These are phyloP conservation scores for Podabrus alpinus DNA, from an alignment of 2,888 invertebrate species.

Conservation along the genomic window DNA sequence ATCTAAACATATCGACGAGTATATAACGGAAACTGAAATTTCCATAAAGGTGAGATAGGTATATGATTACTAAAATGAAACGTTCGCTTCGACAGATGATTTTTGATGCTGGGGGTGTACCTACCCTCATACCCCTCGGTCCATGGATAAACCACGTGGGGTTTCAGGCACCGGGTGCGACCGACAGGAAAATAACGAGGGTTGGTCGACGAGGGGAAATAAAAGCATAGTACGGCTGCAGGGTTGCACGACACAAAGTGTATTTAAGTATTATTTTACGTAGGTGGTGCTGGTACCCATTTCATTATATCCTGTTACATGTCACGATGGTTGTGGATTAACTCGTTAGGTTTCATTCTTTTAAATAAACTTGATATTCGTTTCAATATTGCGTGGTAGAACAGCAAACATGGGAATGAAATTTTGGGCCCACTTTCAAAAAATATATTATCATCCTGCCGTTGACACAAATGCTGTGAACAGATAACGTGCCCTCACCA, in stretches of 20 bases:
- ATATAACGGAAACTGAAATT: constrained; percentile 21
- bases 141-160: constrained; percentile 34
- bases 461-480: constrained; percentile 3
- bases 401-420: background rate
- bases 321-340: background rate
- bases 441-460: background rate
- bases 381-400: background rate
- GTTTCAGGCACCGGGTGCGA: constrained; percentile 52
- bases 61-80: constrained; percentile 34
- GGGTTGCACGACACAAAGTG: constrained; percentile 6
- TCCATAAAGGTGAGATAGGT: constrained; percentile 28
- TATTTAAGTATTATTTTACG: constrained; percentile 8
- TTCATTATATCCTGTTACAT: background rate
- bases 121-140: constrained; percentile 29
- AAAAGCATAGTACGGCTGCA: constrained; percentile 6
- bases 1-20: constrained; percentile 21
- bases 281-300: constrained; percentile 8
- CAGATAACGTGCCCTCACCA: constrained; percentile 2
- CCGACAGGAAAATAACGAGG: constrained; percentile 54
- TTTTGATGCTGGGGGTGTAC: constrained; percentile 35
- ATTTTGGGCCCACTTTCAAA: background rate
- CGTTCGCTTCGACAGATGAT: constrained; percentile 44
- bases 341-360: background rate
- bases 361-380: background rate
- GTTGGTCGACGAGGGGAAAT: constrained; percentile 33